Evolutionary conservation across 2,888 invertebrate genomes (phyloP).

Genomic region (Apamea anceps): DNA sequence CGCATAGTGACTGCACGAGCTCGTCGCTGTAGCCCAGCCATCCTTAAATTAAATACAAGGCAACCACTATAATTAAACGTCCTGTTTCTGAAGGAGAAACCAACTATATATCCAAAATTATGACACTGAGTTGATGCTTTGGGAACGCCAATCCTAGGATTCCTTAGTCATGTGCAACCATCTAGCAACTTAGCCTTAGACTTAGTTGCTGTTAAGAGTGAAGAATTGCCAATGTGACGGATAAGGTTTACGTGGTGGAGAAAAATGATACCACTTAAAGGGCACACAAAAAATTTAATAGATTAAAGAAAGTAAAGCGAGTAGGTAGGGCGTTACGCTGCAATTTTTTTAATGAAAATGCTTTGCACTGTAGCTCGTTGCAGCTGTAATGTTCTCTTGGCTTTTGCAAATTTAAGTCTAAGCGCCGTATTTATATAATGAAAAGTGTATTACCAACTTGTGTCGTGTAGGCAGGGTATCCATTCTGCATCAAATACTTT

Average conservation of each 20-base stretch:
- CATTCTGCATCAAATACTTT: constrained; percentile 90
- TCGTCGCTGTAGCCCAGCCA: constrained; percentile 97
- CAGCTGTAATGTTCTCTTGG: not conserved
- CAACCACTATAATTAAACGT: not conserved
- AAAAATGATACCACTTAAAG: too few relatives aligned
- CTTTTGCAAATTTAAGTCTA: not conserved
- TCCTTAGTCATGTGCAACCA: not conserved
- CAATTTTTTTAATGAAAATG: too few relatives aligned
- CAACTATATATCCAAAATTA: not conserved
- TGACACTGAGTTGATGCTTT: not conserved
- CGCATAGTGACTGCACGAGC: constrained; percentile 92
- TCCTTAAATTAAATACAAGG: constrained; percentile 84
- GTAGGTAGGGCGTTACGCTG: too few relatives aligned
- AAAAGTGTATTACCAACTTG: constrained; percentile 92
- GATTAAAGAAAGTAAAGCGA: too few relatives aligned
- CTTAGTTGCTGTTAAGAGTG: too few relatives aligned
- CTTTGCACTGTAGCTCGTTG: not conserved
- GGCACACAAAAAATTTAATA: too few relatives aligned
- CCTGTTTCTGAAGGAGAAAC: not conserved
- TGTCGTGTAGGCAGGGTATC: constrained; percentile 97
- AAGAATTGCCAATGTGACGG: too few relatives aligned
- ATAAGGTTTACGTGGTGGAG: too few relatives aligned
- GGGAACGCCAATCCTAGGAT: not conserved
- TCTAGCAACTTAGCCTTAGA: too few relatives aligned
- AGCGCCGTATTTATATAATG: not conserved